A percentile compares a stretch with the other conserved stretches of the same genome.
Evolutionary conservation across 2,113 vertebrate species (phyloP).

Genomic region (Peromyscus polionotus): DNA sequence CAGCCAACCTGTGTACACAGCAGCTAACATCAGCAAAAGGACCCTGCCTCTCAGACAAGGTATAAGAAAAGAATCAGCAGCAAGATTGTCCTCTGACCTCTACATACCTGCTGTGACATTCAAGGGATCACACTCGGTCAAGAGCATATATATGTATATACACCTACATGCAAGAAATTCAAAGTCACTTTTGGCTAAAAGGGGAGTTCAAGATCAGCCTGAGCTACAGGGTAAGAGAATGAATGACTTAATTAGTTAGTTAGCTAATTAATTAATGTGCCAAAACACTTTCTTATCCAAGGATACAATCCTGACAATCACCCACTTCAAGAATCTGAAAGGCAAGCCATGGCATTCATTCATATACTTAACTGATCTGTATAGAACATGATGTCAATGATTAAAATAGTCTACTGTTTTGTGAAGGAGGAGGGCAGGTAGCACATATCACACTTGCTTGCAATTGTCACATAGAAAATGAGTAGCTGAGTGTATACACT

Average conservation of each 20-base stretch:
- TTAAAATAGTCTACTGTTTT: neutral
- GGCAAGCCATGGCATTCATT: neutral
- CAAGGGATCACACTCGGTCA: neutral
- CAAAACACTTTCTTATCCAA: neutral
- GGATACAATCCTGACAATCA: constrained; percentile 14
- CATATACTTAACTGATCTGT: neutral
- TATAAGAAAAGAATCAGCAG: neutral
- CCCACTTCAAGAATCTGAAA: neutral
- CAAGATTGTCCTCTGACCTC: neutral
- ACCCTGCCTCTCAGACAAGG: neutral
- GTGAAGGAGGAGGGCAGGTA: neutral
- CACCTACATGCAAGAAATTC: neutral
- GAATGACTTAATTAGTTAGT: neutral
- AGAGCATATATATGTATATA: neutral
- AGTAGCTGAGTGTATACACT: neutral
- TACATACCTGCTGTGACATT: neutral
- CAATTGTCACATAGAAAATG: neutral
- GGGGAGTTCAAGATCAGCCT: no score
- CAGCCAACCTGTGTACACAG: neutral
- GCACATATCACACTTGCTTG: neutral
- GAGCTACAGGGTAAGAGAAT: neutral
- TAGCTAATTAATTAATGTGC: neutral
- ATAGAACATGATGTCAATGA: neutral
- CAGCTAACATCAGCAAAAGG: neutral
- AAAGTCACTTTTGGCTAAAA: neutral